Evolutionary conservation across 2,797 vertebrate genomes (phyloP).

Genomic region (Siniperca scherzeri): DNA sequence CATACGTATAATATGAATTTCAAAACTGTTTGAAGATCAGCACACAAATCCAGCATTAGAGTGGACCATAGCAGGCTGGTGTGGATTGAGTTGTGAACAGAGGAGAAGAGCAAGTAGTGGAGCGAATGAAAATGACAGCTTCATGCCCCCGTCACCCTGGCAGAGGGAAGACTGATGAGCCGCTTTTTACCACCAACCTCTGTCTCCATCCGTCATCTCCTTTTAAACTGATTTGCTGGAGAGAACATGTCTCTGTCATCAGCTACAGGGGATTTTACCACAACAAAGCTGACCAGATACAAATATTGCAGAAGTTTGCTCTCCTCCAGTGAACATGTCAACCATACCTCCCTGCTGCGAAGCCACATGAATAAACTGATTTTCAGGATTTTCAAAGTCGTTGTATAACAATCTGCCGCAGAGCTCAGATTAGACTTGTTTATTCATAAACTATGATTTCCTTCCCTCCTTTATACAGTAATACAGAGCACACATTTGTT

Average conservation of each 20-base stretch:
- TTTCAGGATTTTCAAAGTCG: slow-evolving; percentile 65
- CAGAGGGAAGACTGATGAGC: slow-evolving; percentile 70
- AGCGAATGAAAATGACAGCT: slow-evolving; percentile 74
- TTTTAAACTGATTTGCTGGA: slow-evolving; percentile 69
- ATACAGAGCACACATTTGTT: slow-evolving; percentile 42
- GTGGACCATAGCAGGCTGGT: slow-evolving; percentile 27
- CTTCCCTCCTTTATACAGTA: slow-evolving; percentile 39
- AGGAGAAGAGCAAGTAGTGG: slow-evolving; percentile 57
- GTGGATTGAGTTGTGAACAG: slow-evolving; percentile 52
- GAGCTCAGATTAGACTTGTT: slow-evolving; percentile 69
- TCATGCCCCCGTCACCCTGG: slow-evolving; percentile 49
- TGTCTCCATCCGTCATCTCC: slow-evolving; percentile 66
- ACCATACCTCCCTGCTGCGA: slow-evolving; percentile 47
- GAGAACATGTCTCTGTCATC: slow-evolving; percentile 70
- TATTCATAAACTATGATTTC: slow-evolving; percentile 47
- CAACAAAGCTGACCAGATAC: slow-evolving; percentile 74
- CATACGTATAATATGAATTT: slow-evolving; percentile 10
- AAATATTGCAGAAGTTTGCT: slow-evolving; percentile 51
- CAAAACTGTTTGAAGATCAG: slow-evolving; percentile 16
- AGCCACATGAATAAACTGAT: slow-evolving; percentile 66
- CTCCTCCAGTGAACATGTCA: slow-evolving; percentile 65
- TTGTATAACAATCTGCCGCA: slow-evolving; percentile 54
- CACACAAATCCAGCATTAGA: slow-evolving; percentile 27
- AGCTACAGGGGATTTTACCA: slow-evolving; percentile 68
- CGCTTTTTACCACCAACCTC: slow-evolving; percentile 43